A percentile compares a stretch with the other conserved stretches of the same genome.
Conservation (phyloP, 1,140 invertebrate genomes). For the Lasaia peninsularis region DNA sequence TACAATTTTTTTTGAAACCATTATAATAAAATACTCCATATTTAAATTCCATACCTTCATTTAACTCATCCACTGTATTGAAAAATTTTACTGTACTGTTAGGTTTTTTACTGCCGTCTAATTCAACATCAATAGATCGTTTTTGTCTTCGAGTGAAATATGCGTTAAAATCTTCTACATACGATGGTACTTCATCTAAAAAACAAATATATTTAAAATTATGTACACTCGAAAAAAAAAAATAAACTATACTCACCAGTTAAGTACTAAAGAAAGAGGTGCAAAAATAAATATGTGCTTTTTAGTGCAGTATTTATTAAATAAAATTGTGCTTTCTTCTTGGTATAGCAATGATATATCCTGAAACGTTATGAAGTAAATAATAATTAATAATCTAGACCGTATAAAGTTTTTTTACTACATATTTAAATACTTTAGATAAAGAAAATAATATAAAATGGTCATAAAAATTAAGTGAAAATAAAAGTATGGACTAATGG, state of each 20-base stretch:
- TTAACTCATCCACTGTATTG: conserved; percentile 51
- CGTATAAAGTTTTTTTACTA: too few relatives aligned
- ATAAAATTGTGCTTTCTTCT: conserved; percentile 37
- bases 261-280: not conserved
- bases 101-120: conserved; percentile 9
- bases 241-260: conserved; percentile 2
- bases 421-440: too few relatives aligned
- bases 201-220: not conserved
- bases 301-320: conserved; percentile 41
- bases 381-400: too few relatives aligned
- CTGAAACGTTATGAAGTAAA: conserved; percentile 23
- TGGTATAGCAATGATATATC: conserved; percentile 56
- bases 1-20: too few relatives aligned
- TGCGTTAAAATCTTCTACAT: conserved; percentile 31
- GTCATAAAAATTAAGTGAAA: too few relatives aligned
- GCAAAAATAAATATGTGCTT: conserved; percentile 31
- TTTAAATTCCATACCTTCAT: conserved; percentile 45
- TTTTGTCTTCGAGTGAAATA: conserved; percentile 28
- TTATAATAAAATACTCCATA: not conserved
- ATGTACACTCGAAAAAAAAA: not conserved
- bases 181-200: conserved; percentile 20
- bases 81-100: conserved; percentile 42
- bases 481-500: too few relatives aligned
- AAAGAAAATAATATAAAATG: conserved; percentile 31
- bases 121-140: conserved; percentile 31